Conservation (phyloP, 1,140 invertebrate species). For the Cherax destructor region DNA sequence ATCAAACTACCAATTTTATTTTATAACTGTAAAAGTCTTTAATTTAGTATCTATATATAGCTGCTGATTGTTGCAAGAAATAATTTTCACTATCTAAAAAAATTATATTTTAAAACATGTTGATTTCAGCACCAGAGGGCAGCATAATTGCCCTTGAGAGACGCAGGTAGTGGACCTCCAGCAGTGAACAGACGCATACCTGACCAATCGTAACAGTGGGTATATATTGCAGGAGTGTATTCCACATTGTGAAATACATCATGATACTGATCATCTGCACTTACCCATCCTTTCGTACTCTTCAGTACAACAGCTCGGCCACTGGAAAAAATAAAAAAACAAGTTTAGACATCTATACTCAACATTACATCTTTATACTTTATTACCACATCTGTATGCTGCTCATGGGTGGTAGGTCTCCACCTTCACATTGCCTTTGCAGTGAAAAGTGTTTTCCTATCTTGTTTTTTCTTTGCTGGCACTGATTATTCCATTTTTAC, state of each 20-base stretch:
- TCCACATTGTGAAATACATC: conserved; percentile 89
- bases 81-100: not conserved
- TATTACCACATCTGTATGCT: not conserved
- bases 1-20: not conserved
- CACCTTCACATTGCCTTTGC: too few relatives aligned
- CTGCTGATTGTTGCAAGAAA: not conserved
- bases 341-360: not conserved
- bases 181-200: conserved; percentile 94
- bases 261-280: conserved; percentile 83
- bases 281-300: conserved; percentile 90
- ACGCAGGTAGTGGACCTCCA: conserved; percentile 93
- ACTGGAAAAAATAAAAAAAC: conserved; percentile 9
- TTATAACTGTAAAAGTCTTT: not conserved
- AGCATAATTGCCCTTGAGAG: conserved; percentile 90
- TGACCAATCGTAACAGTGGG: conserved; percentile 94
- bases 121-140: conserved; percentile 76
- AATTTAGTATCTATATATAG: not conserved
- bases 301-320: conserved; percentile 91
- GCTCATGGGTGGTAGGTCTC: too few relatives aligned
- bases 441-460: too few relatives aligned
- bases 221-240: conserved; percentile 95
- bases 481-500: too few relatives aligned
- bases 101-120: not conserved
- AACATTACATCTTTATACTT: too few relatives aligned
- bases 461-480: too few relatives aligned